Conservation (phyloP, 1,140 invertebrate species). For the Archivesica marissinica region DNA sequence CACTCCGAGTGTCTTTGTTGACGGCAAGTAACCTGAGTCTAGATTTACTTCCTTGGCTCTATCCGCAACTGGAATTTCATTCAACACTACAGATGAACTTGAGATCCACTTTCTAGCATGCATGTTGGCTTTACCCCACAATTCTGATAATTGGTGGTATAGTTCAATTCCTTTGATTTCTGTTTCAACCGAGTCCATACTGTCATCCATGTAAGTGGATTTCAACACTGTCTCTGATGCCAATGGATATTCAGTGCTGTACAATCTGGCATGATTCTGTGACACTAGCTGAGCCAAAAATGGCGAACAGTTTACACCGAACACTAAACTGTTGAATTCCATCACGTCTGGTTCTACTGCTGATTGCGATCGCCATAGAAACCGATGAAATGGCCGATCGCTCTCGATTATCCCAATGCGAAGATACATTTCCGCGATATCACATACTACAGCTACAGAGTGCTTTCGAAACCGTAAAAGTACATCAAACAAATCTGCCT, state of each 20-base stretch:
- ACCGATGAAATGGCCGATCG: too few species aligned
- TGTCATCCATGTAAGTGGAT: conserved; percentile 35
- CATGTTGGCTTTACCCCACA: not conserved
- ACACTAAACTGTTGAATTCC: conserved; percentile 49
- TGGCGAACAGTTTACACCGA: conserved; percentile 48
- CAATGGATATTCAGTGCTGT: not conserved
- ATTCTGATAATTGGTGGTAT: not conserved
- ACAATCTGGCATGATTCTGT: not conserved
- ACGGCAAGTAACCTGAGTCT: too few species aligned
- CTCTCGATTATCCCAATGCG: too few species aligned
- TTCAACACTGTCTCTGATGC: conserved; percentile 20
- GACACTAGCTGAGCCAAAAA: conserved; percentile 46
- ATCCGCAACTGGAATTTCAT: not conserved
- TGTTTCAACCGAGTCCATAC: conserved; percentile 19
- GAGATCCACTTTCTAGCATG: conserved; percentile 9
- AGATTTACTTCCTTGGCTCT: not conserved
- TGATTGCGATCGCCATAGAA: too few species aligned
- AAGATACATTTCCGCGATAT: too few species aligned
- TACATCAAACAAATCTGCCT: too few species aligned
- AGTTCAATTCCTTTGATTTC: not conserved
- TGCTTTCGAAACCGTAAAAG: too few species aligned
- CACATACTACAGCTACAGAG: too few species aligned
- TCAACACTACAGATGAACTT: conserved; percentile 16
- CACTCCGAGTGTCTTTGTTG: not conserved
- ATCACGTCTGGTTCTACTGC: conserved; percentile 11